These are phyloP conservation scores for Mactra quadrangularis DNA, from an alignment of 1,140 invertebrate species.

Conservation along the genomic window DNA sequence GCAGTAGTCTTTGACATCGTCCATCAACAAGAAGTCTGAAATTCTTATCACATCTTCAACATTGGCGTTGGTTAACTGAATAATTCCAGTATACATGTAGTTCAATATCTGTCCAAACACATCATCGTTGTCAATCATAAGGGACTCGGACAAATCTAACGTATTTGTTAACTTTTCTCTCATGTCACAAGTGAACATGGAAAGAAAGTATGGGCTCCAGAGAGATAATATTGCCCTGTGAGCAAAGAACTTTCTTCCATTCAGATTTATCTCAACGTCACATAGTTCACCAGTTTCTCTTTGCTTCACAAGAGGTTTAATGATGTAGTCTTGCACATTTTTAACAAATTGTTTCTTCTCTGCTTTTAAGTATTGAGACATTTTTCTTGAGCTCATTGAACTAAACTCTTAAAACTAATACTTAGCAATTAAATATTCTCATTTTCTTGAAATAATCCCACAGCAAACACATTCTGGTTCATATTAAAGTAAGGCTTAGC, in stretches of 20 bases:
- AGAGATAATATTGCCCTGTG: constrained; percentile 79
- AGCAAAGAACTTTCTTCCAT: constrained; percentile 73
- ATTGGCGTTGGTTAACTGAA: constrained; percentile 88
- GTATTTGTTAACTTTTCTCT: constrained; percentile 85
- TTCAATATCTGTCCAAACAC: constrained; percentile 89
- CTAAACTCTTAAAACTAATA: neutral
- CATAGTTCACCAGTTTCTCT: constrained; percentile 81
- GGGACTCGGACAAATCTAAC: constrained; percentile 87
- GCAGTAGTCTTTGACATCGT: constrained; percentile 81
- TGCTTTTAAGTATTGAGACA: constrained; percentile 80
- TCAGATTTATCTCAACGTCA: constrained; percentile 76
- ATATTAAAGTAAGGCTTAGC: too few relatives aligned
- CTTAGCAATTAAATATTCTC: too few relatives aligned
- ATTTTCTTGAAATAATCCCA: too few relatives aligned
- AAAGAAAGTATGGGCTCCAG: constrained; percentile 81
- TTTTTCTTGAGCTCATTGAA: constrained; percentile 23
- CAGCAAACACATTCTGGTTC: too few relatives aligned
- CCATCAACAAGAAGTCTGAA: constrained; percentile 87
- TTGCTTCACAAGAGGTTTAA: constrained; percentile 76
- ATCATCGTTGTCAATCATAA: constrained; percentile 85
- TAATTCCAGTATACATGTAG: constrained; percentile 94
- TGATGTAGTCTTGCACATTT: constrained; percentile 77
- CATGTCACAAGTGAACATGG: constrained; percentile 83
- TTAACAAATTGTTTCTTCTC: constrained; percentile 77
- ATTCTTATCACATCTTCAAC: constrained; percentile 89